These are phyloP conservation scores for Camponotus pennsylvanicus DNA, from an alignment of 1,140 invertebrate genomes.

Conservation along the genomic window DNA sequence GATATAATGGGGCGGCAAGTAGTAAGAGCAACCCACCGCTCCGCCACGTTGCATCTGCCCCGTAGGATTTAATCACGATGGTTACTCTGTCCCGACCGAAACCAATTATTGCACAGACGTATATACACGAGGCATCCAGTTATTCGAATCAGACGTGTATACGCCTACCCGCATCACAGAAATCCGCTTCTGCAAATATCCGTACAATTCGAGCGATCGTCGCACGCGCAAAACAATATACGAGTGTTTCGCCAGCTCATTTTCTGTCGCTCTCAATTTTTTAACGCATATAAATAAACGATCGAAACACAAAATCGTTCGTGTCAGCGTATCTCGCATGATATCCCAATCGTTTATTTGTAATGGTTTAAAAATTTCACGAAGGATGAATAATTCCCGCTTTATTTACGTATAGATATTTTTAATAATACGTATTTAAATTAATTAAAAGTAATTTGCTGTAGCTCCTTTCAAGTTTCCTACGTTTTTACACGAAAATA, in stretches of 20 bases:
- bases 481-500: background rate
- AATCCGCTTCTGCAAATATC: slow-evolving; percentile 57
- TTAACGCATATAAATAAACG: slow-evolving; percentile 25
- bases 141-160: slow-evolving; percentile 55
- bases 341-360: background rate
- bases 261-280: background rate
- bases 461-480: background rate
- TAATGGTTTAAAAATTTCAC: background rate
- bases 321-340: background rate
- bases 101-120: slow-evolving; percentile 82
- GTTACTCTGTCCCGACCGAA: slow-evolving; percentile 81
- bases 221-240: slow-evolving; percentile 37
- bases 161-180: slow-evolving; percentile 47
- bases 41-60: slow-evolving; percentile 73
- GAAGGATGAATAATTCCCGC: background rate
- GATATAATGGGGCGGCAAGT: slow-evolving; percentile 73
- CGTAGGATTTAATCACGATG: slow-evolving; percentile 82
- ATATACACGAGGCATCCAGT: slow-evolving; percentile 69
- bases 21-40: slow-evolving; percentile 61
- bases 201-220: slow-evolving; percentile 36
- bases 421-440: background rate
- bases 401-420: background rate
- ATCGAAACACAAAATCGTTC: background rate
- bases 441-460: background rate
- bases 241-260: slow-evolving; percentile 19